Base-by-base conservation (phyloP, 2,113 vertebrate species). In the Pampusana beccarii region DNA sequence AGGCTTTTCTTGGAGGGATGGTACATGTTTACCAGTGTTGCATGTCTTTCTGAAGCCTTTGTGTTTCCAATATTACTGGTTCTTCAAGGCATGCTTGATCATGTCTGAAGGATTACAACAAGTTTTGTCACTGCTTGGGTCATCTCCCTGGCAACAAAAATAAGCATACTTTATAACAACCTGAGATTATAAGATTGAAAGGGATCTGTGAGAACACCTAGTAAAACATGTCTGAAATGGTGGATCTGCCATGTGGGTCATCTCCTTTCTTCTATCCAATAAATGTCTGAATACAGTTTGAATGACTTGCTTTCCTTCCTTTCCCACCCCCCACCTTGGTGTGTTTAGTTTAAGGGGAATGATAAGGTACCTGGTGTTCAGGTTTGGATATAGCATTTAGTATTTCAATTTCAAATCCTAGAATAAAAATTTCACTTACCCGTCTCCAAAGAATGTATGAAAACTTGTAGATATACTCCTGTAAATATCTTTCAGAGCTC, bases 1-100 rank as follows among this genome's bases (percentile, higher is more conserved):
- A 64, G 62, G 81, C 70, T 96, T 89, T 72, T 81, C 38, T 44
- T 80, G 56, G 18, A 94, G 82, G 56, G 42, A 64, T 1, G 2
- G 29, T 86, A 18, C 72, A 10, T 94, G 80, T 90, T 96, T 92
- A 78, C 71, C 69, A 64, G 57, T 64, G 72, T 78, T 94, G 13
- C 67, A 10, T 77, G 56, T 81, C 88, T 81, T 91, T 93, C 64
- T 51, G 72, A 82, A 92, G 79, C 51, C 38, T 80, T 90, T 38
- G 11, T 85, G 42, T 71, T 84, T 84, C 92, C 90, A 23, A 96
- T 92, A 93, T 92, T 96, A 96, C 96, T 93, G 92, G 96, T 97
- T 97, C 86, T 96, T 96, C 95, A 86, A 96, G 95, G 70, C 96
- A 4, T 86, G 96, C 92, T 93, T 86, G 69, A 64, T 96, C 96